Base-by-base conservation (phyloP, 1,140 invertebrate species). In the Drosophila pruinosa region DNA sequence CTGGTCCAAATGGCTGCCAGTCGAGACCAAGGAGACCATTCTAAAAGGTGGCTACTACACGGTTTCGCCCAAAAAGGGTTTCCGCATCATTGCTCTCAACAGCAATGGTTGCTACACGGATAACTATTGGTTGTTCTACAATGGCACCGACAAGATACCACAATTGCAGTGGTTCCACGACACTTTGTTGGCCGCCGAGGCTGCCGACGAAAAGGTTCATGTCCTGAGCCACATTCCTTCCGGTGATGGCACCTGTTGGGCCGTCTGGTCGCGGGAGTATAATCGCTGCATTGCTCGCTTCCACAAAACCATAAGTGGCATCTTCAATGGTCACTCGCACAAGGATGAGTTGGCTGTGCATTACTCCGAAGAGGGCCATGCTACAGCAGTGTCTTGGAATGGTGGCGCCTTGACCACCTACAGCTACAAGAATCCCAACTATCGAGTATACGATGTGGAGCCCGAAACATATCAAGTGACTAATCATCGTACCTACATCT, bases 261-360 rank as follows among this genome's bases (percentile, higher is more conserved):
- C 93, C 24, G 93, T 94, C 2, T 96, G 95, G 94, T 93, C 92
- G 12, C 92, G 93, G 58, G 94, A 95, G 88, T 96, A 94, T 67
- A 92, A 93, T 56, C 93, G 92, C 75, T 94, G 94, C 52, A 79
- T 94, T 52, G 92, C 93, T 45, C 93, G 94, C 91, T 96, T 95
- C 89, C 91, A 93, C 26, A 90, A 93, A 28, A 96, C 94, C 2
- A 95, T 97, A 22, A 91, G 92, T 0, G 96, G 93, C 2, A 95
- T 97, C 89, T 97, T 97, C 89, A 96, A 96, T 74, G 96, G 96
- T 0, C 96, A 97, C 76, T 95, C 94, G 1, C 96, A 97, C 77
- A 93, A 93, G 10, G 96, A 97, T 77, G 95, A 96, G 78, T 93
- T 96, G 53, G 92, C 93, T 39, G 91, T 97, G 26, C 94, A 94